Percentiles rank a stretch among this genome's conserved stretches.
Evolutionary conservation across 2,888 invertebrate genomes (phyloP).

Genomic region (Drosophila paranaensis): DNA sequence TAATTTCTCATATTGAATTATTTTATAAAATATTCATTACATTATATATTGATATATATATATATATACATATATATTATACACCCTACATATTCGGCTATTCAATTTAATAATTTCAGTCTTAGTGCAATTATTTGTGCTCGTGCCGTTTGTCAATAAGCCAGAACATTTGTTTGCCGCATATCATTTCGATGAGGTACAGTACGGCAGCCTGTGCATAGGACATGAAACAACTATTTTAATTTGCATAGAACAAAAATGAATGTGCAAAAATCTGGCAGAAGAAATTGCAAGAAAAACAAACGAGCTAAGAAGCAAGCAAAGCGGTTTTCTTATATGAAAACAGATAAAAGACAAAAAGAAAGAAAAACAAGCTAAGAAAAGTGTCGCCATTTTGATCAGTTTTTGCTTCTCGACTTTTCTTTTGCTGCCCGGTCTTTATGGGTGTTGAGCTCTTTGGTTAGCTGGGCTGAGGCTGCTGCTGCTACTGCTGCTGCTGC

Average conservation of each 20-base stretch:
- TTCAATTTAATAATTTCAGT: background rate
- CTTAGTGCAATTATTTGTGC: background rate
- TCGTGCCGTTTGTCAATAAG: constrained; percentile 24
- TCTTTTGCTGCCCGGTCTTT: constrained; percentile 29
- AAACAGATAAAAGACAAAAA: constrained; percentile 27
- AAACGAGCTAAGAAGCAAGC: constrained; percentile 25
- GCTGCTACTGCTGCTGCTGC: constrained; percentile 21
- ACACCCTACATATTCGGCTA: background rate
- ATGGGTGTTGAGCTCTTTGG: constrained; percentile 7
- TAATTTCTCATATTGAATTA: too few species aligned
- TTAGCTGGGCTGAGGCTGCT: constrained; percentile 10
- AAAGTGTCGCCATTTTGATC: constrained; percentile 67
- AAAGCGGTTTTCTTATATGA: constrained; percentile 25
- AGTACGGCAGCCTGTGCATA: constrained; percentile 31
- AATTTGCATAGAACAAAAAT: constrained; percentile 54
- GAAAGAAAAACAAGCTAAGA: constrained; percentile 50
- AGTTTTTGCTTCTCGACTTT: background rate
- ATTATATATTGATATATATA: too few species aligned
- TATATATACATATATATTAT: too few species aligned
- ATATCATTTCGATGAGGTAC: constrained; percentile 19
- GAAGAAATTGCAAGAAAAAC: constrained; percentile 36
- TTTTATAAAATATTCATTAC: too few species aligned
- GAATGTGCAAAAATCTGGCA: constrained; percentile 45
- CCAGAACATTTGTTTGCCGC: constrained; percentile 11
- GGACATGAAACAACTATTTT: constrained; percentile 59